Evolutionary conservation across 2,113 vertebrate genomes (phyloP).

Genomic region (Phaethornis superciliosus): DNA sequence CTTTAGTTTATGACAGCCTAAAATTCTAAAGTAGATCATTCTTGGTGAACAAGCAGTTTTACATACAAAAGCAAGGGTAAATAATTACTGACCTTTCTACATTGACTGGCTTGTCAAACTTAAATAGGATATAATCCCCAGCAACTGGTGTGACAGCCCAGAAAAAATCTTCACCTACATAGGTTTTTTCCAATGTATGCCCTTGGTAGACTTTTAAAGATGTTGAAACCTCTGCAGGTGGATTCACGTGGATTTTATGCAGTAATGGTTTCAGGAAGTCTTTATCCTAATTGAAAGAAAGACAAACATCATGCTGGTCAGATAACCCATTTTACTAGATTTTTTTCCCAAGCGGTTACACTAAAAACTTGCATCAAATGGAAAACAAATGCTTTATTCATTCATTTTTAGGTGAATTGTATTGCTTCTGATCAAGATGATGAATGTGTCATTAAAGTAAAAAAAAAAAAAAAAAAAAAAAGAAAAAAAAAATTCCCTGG

Average conservation of each 20-base stretch:
- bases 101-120: slow-evolving; percentile 94
- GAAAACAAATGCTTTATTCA: neutral
- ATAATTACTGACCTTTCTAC: slow-evolving; percentile 86
- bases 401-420: neutral
- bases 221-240: slow-evolving; percentile 95
- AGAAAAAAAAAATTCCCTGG: neutral
- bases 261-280: slow-evolving; percentile 98
- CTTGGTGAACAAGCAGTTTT: neutral
- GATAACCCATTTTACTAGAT: slow-evolving; percentile 17
- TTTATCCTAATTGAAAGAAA: slow-evolving; percentile 86
- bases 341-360: slow-evolving; percentile 2
- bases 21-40: neutral
- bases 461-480: neutral
- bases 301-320: slow-evolving; percentile 17
- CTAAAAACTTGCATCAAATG: neutral
- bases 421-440: neutral
- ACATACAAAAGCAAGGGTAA: neutral
- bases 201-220: slow-evolving; percentile 98
- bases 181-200: slow-evolving; percentile 95
- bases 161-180: slow-evolving; percentile 97
- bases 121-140: slow-evolving; percentile 94
- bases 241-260: slow-evolving; percentile 97
- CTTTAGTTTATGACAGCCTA: neutral
- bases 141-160: slow-evolving; percentile 94
- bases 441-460: neutral